These are phyloP conservation scores for Pseudopleuronectes americanus DNA, from an alignment of 2,797 vertebrate genomes.

Conservation along the genomic window DNA sequence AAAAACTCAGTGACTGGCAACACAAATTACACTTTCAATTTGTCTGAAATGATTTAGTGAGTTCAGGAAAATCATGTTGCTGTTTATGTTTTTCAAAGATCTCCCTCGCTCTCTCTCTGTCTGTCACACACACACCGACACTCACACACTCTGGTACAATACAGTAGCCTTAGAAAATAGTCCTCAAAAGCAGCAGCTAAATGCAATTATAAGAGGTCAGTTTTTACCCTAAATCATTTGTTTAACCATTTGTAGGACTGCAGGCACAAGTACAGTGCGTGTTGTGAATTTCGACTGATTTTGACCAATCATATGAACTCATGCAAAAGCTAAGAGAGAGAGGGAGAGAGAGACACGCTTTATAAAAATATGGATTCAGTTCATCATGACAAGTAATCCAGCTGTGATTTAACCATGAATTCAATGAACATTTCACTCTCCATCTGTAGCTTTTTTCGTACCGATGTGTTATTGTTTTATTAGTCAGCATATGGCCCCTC, in stretches of 20 bases:
- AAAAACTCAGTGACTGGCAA: constrained; percentile 1
- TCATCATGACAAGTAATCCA: constrained; percentile 35
- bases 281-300: constrained; percentile 48
- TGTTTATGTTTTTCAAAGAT: constrained; percentile 53
- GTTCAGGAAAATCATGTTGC: constrained; percentile 35
- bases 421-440: constrained; percentile 31
- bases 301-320: constrained; percentile 21
- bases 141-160: constrained; percentile 16
- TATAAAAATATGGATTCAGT: constrained; percentile 46
- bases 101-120: constrained; percentile 11
- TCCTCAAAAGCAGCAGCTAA: constrained; percentile 37
- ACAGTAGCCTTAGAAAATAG: constrained; percentile 51
- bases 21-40: constrained; percentile 43
- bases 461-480: constrained; percentile 19
- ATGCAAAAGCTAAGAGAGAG: constrained; percentile 1
- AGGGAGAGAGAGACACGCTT: constrained; percentile 2
- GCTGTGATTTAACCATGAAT: constrained; percentile 30
- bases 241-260: constrained; percentile 51
- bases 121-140: constrained; percentile 30
- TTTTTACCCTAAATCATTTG: constrained; percentile 57
- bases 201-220: constrained; percentile 50
- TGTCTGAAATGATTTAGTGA: constrained; percentile 42
- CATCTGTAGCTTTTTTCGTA: neutral
- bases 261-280: constrained; percentile 23
- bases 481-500: constrained; percentile 6